Evolutionary conservation across 2,113 vertebrate genomes (phyloP), one percentile per base, ranked within the genome.

Genomic region (Dicerorhinus sumatrensis): DNA sequence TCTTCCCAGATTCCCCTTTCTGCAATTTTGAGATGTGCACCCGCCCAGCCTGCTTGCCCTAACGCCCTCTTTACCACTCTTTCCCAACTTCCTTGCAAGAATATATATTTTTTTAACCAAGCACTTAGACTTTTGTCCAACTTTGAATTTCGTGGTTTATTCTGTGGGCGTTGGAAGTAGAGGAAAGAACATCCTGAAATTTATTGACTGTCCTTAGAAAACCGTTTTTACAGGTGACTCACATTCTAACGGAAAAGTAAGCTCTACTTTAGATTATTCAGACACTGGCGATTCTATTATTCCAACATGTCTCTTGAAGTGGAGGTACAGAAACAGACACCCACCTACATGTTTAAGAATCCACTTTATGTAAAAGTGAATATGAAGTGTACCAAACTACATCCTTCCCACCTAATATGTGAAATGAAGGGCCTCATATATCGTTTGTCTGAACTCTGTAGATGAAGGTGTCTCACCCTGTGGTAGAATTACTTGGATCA

Each of bases 201-300:
- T 33, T 75, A 70, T 17, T 76, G 36, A n/a, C 46, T 87, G 21
- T 89, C 42, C 46, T 97, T 73, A 48, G 58, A 73, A 89, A 97
- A 88, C 48, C 72, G 27, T 56, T 56, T 81, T 83, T 70, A 90
- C 96, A 95, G 33, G 70, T 88, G 91, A 85, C 75, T 97, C 72
- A 46, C 70, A 48, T 88, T 88, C 54, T 77, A 89, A 92, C 0
- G 9, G 87, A 65, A 85, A 89, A 54, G n/a, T 72, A n/a, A 86
- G 51, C 82, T 92, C n/a, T 62, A n/a, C 51, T 51, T 84, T 10
- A 56, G 21, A 6, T 46, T 51, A 17, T 29, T 63, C 51, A 18
- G 77, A 29, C 39, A 25, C 39, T 39, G 16, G 17, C 51, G 16
- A 65, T 93, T 87, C 91, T 91, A 7, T 80, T 76, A 70, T 70